phyloP scores from a whole-genome alignment of 2,113 vertebrate genomes.

The Dasyprocta punctata region DNA sequence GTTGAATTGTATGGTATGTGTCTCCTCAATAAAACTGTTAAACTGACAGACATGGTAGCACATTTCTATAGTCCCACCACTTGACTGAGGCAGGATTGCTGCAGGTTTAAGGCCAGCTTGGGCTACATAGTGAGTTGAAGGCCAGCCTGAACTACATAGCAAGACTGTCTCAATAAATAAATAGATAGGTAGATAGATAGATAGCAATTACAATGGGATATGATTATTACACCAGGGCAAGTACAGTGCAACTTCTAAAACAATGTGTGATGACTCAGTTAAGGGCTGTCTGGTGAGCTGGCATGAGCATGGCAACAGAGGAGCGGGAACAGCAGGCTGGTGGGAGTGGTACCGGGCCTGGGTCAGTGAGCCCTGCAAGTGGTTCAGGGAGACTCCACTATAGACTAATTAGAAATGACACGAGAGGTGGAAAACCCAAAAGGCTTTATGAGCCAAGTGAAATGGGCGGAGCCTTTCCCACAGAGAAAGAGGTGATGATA shows the following conservation, averaged over 20 bases:
- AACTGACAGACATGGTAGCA: not conserved
- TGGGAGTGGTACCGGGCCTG: not conserved
- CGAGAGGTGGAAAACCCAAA: not conserved
- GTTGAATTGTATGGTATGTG: not conserved
- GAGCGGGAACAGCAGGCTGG: not conserved
- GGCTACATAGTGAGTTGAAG: not conserved
- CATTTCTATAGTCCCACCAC: not conserved
- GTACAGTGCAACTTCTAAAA: not conserved
- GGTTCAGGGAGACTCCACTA: not conserved
- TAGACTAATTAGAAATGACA: not conserved
- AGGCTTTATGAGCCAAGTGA: not conserved
- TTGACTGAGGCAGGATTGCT: not conserved
- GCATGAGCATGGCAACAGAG: not conserved
- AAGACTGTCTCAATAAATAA: not conserved
- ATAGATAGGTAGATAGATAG: not conserved
- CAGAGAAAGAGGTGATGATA: not conserved
- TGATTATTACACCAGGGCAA: not conserved
- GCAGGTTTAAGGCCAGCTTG: not conserved
- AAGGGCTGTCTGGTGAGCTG: not conserved
- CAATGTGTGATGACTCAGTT: not conserved
- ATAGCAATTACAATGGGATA: not conserved
- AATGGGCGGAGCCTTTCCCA: not conserved
- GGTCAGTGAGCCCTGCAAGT: not conserved
- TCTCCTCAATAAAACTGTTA: constrained; percentile 30
- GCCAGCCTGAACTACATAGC: not conserved